Evolutionary conservation across 2,888 invertebrate species (phyloP).

Genomic region (Nineta flava): DNA sequence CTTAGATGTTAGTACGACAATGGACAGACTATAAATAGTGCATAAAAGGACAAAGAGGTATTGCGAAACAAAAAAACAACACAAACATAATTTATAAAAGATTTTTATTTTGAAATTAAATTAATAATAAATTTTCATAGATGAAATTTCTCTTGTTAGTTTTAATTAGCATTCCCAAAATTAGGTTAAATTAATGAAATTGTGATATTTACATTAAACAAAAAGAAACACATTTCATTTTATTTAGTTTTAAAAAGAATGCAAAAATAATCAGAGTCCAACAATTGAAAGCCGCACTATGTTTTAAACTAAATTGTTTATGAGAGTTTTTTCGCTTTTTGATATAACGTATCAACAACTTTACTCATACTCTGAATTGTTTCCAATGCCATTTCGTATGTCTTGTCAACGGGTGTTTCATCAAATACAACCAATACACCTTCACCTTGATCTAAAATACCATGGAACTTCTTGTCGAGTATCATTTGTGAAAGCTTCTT

Average conservation of each 20-base stretch:
- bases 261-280: no score
- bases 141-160: not conserved
- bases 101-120: not conserved
- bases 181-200: not conserved
- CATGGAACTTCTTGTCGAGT: conserved; percentile 91
- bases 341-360: conserved; percentile 97
- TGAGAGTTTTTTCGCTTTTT: conserved; percentile 96
- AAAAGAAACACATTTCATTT: not conserved
- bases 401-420: conserved; percentile 85
- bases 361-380: conserved; percentile 99
- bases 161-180: not conserved
- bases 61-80: not conserved
- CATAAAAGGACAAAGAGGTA: no score
- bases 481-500: conserved; percentile 99
- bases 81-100: not conserved
- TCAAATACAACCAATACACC: conserved; percentile 97
- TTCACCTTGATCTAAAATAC: conserved; percentile 96
- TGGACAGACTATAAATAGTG: no score
- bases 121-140: not conserved
- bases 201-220: not conserved
- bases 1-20: no score
- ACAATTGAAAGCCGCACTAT: not conserved
- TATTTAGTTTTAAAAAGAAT: no score
- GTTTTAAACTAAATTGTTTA: conserved; percentile 30
- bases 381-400: conserved; percentile 92